Conservation (phyloP, 2,797 vertebrate genomes). For the Lacerta bilineata region DNA sequence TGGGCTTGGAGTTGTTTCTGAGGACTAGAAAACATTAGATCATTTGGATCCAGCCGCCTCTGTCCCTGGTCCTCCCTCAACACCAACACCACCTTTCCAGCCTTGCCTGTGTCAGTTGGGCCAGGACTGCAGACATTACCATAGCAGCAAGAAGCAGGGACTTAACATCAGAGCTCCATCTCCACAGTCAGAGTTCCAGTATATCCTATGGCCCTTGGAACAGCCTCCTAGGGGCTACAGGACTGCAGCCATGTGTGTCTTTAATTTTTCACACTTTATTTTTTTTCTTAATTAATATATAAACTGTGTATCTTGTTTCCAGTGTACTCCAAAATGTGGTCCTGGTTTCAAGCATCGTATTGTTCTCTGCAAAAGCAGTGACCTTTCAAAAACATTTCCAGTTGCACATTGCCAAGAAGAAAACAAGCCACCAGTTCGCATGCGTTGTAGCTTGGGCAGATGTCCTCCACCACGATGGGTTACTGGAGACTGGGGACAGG, state of each 20-base stretch:
- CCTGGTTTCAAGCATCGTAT: conserved; percentile 98
- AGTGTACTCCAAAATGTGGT: conserved; percentile 98
- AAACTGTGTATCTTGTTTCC: conserved; percentile 58
- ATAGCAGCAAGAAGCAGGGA: too few relatives aligned
- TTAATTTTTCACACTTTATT: background rate
- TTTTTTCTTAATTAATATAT: conserved; percentile 50
- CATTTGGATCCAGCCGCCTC: too few relatives aligned
- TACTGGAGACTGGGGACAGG: conserved; percentile 98
- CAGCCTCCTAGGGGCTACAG: background rate
- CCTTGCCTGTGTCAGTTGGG: too few relatives aligned
- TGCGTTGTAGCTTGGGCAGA: conserved; percentile 93
- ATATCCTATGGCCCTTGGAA: background rate
- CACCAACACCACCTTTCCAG: too few relatives aligned
- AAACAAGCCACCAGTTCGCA: conserved; percentile 91
- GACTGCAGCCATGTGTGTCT: background rate
- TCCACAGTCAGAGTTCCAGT: background rate
- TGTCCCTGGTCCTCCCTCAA: too few relatives aligned
- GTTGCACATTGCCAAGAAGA: conserved; percentile 89
- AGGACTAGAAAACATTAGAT: too few relatives aligned
- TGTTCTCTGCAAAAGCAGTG: conserved; percentile 96
- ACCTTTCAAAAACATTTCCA: conserved; percentile 94
- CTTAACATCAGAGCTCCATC: too few relatives aligned
- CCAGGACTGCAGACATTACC: too few relatives aligned
- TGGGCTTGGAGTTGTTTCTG: too few relatives aligned
- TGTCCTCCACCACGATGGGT: conserved; percentile 98